Conservation (phyloP, 1,140 invertebrate species). For the Hydropsyche tenuis region DNA sequence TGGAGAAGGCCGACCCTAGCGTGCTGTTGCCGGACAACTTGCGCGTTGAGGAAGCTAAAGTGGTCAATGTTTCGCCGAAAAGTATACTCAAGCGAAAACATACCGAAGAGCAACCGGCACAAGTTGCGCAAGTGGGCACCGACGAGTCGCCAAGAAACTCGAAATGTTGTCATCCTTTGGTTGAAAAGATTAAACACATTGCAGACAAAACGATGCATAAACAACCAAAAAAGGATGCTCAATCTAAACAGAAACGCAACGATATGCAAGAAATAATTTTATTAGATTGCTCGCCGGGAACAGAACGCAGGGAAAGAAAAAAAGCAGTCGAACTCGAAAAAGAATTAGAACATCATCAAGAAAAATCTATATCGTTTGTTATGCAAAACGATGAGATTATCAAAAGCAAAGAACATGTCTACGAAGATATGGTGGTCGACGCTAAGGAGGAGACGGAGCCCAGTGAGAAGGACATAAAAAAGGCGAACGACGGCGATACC, state of each 20-base stretch:
- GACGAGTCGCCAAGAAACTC: conserved; percentile 60
- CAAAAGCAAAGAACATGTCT: conserved; percentile 65
- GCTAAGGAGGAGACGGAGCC: conserved; percentile 50
- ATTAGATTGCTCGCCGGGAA: conserved; percentile 59
- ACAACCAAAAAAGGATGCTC: conserved; percentile 61
- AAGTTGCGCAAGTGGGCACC: too few relatives aligned
- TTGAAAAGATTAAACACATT: conserved; percentile 68
- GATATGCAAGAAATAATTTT: conserved; percentile 59
- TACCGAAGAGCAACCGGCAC: conserved; percentile 55
- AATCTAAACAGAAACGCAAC: conserved; percentile 56
- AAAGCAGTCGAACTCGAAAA: conserved; percentile 29
- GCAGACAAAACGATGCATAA: conserved; percentile 67
- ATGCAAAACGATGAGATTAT: conserved; percentile 49
- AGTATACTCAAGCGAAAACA: conserved; percentile 59
- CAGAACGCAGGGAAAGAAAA: conserved; percentile 56
- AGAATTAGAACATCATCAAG: conserved; percentile 26
- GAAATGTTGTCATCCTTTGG: conserved; percentile 65
- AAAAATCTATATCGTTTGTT: conserved; percentile 43
- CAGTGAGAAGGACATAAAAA: conserved; percentile 47
- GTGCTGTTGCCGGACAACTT: conserved; percentile 46
- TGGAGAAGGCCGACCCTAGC: conserved; percentile 39
- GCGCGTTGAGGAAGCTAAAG: conserved; percentile 50
- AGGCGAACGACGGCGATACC: conserved; percentile 36
- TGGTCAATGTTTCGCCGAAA: conserved; percentile 59
- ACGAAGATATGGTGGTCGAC: conserved; percentile 64